Conservation (phyloP, 1,140 invertebrate genomes). For the Bicyclus anynana region DNA sequence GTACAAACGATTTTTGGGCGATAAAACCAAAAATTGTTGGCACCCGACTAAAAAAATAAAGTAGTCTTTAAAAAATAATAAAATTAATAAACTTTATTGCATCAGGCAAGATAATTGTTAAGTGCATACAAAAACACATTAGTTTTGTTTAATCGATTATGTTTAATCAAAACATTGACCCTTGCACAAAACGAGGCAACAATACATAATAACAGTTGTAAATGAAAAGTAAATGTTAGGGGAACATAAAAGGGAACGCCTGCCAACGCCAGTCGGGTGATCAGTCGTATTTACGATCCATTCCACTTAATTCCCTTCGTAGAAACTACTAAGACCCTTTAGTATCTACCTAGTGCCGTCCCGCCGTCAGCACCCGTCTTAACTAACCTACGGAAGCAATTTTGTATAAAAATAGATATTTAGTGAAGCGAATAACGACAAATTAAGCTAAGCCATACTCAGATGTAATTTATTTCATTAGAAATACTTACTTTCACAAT, state of each 20-base stretch:
- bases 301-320: neutral
- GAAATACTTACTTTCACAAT: too few species aligned
- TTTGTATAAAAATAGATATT: neutral
- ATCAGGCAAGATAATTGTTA: too few species aligned
- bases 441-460: too few species aligned
- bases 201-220: neutral
- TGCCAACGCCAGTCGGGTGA: neutral
- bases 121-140: too few species aligned
- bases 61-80: too few species aligned
- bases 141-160: too few species aligned
- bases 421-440: neutral
- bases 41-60: too few species aligned
- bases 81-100: too few species aligned
- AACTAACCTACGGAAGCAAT: neutral
- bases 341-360: neutral
- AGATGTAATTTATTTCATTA: too few species aligned
- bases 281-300: neutral
- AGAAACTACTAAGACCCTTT: neutral
- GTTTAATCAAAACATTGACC: neutral
- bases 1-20: too few species aligned
- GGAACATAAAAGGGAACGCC: neutral
- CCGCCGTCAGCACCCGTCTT: neutral
- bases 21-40: too few species aligned
- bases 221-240: neutral
- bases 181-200: neutral